A percentile compares a stretch with the other conserved stretches of the same genome.
phyloP scores from a whole-genome alignment of 2,888 invertebrate genomes.

The Drosophila diplacantha region DNA sequence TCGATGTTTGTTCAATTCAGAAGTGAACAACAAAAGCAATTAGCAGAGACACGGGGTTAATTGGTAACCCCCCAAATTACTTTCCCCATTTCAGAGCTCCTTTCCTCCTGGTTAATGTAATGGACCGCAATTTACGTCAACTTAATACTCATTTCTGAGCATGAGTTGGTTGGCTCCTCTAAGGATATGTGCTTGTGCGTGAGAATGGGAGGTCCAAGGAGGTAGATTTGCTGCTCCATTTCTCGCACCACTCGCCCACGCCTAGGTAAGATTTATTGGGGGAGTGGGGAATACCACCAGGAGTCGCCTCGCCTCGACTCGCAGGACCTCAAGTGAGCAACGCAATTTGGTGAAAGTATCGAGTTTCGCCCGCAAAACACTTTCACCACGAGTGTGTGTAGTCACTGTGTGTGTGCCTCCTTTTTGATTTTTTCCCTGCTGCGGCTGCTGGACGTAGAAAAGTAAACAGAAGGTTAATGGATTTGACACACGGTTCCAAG shows the following conservation, averaged over 20 bases:
- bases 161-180: conserved; percentile 16
- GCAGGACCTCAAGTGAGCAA: conserved; percentile 65
- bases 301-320: conserved; percentile 42
- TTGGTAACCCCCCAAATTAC: conserved; percentile 40
- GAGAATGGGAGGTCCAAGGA: conserved; percentile 13
- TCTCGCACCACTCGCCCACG: conserved; percentile 50
- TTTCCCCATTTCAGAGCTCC: conserved; percentile 5
- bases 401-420: neutral
- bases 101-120: conserved; percentile 70
- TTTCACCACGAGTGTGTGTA: conserved; percentile 23
- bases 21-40: conserved; percentile 47
- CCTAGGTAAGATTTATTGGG: conserved; percentile 67
- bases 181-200: conserved; percentile 18
- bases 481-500: conserved; percentile 73
- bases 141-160: conserved; percentile 66
- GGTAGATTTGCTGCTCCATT: conserved; percentile 62
- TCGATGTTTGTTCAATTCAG: conserved; percentile 25
- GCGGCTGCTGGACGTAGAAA: conserved; percentile 66
- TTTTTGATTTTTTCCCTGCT: conserved; percentile 34
- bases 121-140: conserved; percentile 76
- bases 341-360: conserved; percentile 74
- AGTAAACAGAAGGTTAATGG: conserved; percentile 77
- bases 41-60: conserved; percentile 54
- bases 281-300: conserved; percentile 19
- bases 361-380: conserved; percentile 63